These are phyloP conservation scores for Rhamnusium bicolor DNA, from an alignment of 2,888 invertebrate genomes.

Conservation along the genomic window DNA sequence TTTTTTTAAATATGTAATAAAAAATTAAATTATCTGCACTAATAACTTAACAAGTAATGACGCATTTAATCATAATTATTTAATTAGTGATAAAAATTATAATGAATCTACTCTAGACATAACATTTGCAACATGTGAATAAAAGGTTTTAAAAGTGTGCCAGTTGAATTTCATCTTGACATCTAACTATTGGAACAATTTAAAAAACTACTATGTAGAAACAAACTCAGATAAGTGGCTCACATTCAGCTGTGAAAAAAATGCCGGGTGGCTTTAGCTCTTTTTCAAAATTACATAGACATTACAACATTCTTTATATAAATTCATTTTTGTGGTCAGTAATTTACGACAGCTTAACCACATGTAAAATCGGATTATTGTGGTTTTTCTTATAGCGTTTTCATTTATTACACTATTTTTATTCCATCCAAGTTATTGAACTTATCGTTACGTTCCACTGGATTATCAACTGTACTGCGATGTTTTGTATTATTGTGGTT, in stretches of 20 bases:
- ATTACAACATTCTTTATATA: conserved; percentile 16
- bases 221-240: too few species aligned
- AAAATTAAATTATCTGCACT: neutral
- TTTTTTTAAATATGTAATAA: neutral
- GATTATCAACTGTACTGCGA: conserved; percentile 25
- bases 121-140: neutral
- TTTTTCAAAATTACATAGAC: neutral
- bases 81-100: neutral
- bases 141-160: neutral
- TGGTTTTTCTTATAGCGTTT: conserved; percentile 23
- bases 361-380: conserved; percentile 46
- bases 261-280: neutral
- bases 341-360: conserved; percentile 38
- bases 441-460: conserved; percentile 33
- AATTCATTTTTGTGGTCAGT: conserved; percentile 38
- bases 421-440: conserved; percentile 36
- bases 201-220: too few species aligned
- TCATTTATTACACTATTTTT: conserved; percentile 26
- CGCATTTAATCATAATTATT: neutral
- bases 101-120: neutral
- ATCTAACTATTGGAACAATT: too few species aligned
- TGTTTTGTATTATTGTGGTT: conserved; percentile 10
- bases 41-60: neutral
- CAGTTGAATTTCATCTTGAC: neutral
- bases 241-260: too few species aligned